Percentiles rank a stretch among this genome's conserved stretches.
These are phyloP conservation scores for Mesorhabditis spiculigera DNA, from an alignment of 2,888 invertebrate species.

Conservation along the genomic window DNA sequence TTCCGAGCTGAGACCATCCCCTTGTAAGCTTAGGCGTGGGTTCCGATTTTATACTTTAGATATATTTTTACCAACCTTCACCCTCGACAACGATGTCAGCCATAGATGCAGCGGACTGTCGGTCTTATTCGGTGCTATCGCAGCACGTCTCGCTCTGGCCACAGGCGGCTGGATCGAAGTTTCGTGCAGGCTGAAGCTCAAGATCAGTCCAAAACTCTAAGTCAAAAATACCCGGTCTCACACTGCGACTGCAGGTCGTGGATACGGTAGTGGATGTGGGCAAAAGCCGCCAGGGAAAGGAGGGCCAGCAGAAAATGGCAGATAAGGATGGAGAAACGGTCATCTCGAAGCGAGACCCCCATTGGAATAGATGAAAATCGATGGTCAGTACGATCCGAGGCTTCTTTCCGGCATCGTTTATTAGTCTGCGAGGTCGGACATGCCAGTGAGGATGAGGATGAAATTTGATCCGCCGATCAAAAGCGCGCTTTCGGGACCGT, in stretches of 20 bases:
- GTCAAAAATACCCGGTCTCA: neutral
- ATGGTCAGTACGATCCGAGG: too few species aligned
- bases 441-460: too few species aligned
- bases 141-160: neutral
- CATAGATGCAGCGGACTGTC: constrained; percentile 20
- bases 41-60: too few species aligned
- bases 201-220: neutral
- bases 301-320: neutral
- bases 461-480: too few species aligned
- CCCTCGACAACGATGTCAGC: constrained; percentile 39
- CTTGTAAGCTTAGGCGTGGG: too few species aligned
- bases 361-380: too few species aligned
- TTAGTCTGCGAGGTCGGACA: too few species aligned
- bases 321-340: neutral
- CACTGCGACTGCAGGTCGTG: neutral
- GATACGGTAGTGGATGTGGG: neutral
- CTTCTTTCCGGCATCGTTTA: too few species aligned
- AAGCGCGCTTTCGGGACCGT: too few species aligned
- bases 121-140: neutral
- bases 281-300: neutral
- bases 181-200: neutral
- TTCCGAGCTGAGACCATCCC: too few species aligned
- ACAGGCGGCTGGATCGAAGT: neutral
- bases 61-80: constrained; percentile 22
- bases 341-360: neutral